Percentiles rank a stretch among this genome's conserved stretches.
Evolutionary conservation across 2,113 vertebrate species (phyloP).

Genomic region (Polypterus senegalus): DNA sequence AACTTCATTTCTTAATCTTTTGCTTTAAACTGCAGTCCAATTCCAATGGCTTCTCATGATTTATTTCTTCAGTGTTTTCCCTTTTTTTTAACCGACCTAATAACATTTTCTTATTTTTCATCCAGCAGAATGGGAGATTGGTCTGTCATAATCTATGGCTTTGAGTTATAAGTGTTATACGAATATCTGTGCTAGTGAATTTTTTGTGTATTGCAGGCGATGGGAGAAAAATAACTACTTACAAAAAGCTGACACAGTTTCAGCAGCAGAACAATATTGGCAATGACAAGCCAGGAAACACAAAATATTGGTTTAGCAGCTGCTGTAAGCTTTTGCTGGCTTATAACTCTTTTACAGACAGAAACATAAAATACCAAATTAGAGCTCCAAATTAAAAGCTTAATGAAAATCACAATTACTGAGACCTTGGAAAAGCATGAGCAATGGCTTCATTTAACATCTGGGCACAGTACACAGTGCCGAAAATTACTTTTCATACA

Average conservation of each 20-base stretch:
- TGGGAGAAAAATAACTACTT: constrained; percentile 13
- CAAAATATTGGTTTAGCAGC: constrained; percentile 7
- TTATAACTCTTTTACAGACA: not conserved
- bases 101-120: constrained; percentile 53
- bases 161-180: constrained; percentile 59
- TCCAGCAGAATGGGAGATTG: constrained; percentile 49
- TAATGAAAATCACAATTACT: not conserved
- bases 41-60: not conserved
- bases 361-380: constrained; percentile 6
- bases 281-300: constrained; percentile 9
- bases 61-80: not conserved
- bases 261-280: constrained; percentile 3
- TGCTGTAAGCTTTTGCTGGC: not conserved
- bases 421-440: not conserved
- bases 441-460: too few relatives aligned
- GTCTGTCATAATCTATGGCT: constrained; percentile 60
- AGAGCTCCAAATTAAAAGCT: not conserved
- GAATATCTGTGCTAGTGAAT: constrained; percentile 41
- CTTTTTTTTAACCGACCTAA: constrained; percentile 5
- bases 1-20: not conserved
- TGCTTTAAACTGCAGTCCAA: not conserved
- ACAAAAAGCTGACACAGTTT: constrained; percentile 13
- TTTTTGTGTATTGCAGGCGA: not conserved
- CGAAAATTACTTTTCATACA: not conserved
- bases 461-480: too few relatives aligned